phyloP scores from a whole-genome alignment of 2,888 invertebrate species.

The Brenthis ino region DNA sequence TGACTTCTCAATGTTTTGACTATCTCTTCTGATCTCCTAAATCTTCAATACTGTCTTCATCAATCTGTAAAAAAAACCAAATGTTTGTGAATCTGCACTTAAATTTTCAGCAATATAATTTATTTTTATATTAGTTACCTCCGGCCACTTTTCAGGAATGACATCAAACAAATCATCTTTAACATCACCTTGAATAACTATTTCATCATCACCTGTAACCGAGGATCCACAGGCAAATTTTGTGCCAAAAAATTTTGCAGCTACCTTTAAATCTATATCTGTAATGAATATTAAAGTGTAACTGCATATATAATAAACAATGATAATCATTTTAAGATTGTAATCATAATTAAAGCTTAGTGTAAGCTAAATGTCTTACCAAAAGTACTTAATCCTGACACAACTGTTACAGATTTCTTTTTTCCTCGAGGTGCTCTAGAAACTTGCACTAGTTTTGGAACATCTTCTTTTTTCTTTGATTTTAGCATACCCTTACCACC shows the following conservation, averaged over 20 bases:
- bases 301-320: background rate
- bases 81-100: background rate
- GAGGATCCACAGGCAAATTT: constrained; percentile 99
- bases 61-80: constrained; percentile 83
- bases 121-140: constrained; percentile 76
- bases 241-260: constrained; percentile 98
- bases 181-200: constrained; percentile 99
- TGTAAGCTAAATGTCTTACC: constrained; percentile 78
- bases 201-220: constrained; percentile 99
- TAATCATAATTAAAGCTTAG: background rate
- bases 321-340: background rate
- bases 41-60: constrained; percentile 96
- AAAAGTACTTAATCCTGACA: constrained; percentile 96
- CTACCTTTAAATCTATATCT: constrained; percentile 99
- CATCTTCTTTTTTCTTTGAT: constrained; percentile 96
- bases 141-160: constrained; percentile 99
- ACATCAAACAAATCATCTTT: constrained; percentile 99
- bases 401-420: constrained; percentile 99
- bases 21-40: constrained; percentile 95
- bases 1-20: constrained; percentile 51
- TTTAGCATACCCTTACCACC: constrained; percentile 98
- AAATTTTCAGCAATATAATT: too few relatives aligned
- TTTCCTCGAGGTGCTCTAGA: constrained; percentile 97
- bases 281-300: constrained; percentile 43
- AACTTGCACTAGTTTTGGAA: constrained; percentile 91